Base-by-base conservation (phyloP, 2,113 vertebrate species). In the Callipepla californica region DNA sequence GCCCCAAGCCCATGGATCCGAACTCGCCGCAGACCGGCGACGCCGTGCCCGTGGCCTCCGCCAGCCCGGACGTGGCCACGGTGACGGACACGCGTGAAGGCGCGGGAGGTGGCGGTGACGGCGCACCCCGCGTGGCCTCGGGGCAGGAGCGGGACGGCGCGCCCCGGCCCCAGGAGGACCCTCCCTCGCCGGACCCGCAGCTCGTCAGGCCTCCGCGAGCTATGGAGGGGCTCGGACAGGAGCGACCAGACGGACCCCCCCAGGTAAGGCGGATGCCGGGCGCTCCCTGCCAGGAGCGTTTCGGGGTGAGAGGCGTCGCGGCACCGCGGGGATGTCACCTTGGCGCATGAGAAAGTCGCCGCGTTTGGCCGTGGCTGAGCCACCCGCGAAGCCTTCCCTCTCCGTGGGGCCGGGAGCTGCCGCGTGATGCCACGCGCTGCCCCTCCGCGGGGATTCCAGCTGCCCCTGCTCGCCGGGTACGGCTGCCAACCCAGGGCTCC, bases 181-280 rank as follows among this genome's bases (percentile, higher is more conserved):
- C 19, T 1, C 20, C 57, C 19, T 5, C 57, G 11, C 65, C 82
- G 65, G 96, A 94, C 51, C 89, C 51, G 51, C 51, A 93, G 82
- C 93, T 87, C 51, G 7, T 75, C 23, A 79, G 85, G 85, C 89
- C 94, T 19, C 87, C 40, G 40, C 62, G 42, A 58, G 61, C 42
- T 4, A 87, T 85, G 79, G 96, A 92, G 2, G 57, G 67, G 11
- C 58, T 75, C 8, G 50, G 68, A 48, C 16, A 50, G 0, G 25
- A 83, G 15, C 78, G 67, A 32, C 34, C 73, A 3, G 94, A 92
- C 34, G 40, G 77, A 72, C 4, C 30, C 11, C 61, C 51, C 50
- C 88, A 97, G 98, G 98, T 98, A 97, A 94, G 96, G 66, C 7
- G 11, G 53, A 47, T 77, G 68, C 32, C 2, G 7, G 34, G 62